These are phyloP conservation scores for Anguilla obscura DNA, from an alignment of 2,797 vertebrate species.

Conservation along the genomic window DNA sequence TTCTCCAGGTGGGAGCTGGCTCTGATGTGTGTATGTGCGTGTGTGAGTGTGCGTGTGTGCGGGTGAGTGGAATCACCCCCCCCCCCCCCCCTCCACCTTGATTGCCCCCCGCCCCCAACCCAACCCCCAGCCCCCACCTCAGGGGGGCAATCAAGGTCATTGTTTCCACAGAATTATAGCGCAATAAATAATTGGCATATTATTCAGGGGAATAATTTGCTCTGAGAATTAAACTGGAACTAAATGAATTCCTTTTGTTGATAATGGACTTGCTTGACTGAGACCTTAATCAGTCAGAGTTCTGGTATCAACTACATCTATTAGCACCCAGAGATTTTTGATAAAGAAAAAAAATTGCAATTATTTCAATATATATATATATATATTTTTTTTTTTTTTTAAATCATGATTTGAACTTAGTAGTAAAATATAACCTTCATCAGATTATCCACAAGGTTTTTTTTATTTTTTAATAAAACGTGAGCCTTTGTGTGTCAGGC, in stretches of 20 bases:
- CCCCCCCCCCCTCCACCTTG: not conserved
- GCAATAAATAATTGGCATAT: not conserved
- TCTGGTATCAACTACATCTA: not conserved
- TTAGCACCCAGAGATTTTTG: not conserved
- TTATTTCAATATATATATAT: not conserved
- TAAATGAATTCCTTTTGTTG: conserved; percentile 21
- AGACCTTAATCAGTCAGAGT: conserved; percentile 2
- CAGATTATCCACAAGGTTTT: not conserved
- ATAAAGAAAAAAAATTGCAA: not conserved
- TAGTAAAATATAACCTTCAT: not conserved
- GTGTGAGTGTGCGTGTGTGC: not conserved
- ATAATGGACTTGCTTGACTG: conserved; percentile 8
- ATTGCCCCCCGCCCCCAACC: too few relatives aligned
- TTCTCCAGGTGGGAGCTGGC: conserved; percentile 65
- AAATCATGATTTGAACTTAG: not conserved
- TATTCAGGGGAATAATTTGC: conserved; percentile 3
- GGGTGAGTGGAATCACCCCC: not conserved
- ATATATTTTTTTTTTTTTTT: not conserved
- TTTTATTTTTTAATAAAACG: not conserved
- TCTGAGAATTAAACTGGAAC: conserved; percentile 2
- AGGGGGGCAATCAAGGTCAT: conserved; percentile 8
- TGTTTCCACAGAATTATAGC: not conserved
- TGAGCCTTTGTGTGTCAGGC: not conserved
- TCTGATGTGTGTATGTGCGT: conserved; percentile 36
- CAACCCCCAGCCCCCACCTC: not conserved